phyloP scores from a whole-genome alignment of 2,797 vertebrate species.

The Lophotriccus pileatus region DNA sequence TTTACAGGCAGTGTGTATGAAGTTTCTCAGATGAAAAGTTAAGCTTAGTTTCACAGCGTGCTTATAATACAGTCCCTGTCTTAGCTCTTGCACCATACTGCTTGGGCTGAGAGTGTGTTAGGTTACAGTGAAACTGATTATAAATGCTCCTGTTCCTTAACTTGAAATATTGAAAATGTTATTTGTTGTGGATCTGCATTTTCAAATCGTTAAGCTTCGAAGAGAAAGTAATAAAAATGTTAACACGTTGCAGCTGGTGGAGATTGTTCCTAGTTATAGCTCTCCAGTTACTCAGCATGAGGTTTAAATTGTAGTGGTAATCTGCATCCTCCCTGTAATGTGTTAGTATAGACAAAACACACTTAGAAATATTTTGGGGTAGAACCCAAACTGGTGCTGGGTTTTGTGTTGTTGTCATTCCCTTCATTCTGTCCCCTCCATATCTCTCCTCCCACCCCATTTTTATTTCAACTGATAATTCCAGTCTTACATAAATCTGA shows the following conservation, averaged over 20 bases:
- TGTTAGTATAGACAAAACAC: not conserved
- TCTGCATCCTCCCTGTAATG: not conserved
- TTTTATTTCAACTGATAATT: not conserved
- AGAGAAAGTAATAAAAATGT: not conserved
- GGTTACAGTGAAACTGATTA: not conserved
- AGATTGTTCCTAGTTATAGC: not conserved
- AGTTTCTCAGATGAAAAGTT: not conserved
- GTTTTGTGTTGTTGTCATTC: not conserved
- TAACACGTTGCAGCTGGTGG: not conserved
- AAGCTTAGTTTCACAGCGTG: not conserved
- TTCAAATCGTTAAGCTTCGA: not conserved
- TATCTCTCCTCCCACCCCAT: rapidly evolving
- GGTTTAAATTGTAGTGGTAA: not conserved
- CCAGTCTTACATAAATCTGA: not conserved
- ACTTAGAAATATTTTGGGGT: not conserved
- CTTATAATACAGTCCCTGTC: not conserved
- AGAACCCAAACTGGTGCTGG: not conserved
- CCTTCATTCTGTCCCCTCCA: not conserved
- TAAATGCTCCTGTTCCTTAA: not conserved
- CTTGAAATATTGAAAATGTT: not conserved
- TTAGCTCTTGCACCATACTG: not conserved
- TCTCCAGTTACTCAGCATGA: not conserved
- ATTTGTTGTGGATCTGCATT: not conserved
- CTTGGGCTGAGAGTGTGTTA: not conserved
- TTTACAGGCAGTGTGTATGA: not conserved